Evolutionary conservation across 2,113 vertebrate genomes (phyloP), one percentile per base, ranked within the genome.

Genomic region (Archocentrus centrarchus): DNA sequence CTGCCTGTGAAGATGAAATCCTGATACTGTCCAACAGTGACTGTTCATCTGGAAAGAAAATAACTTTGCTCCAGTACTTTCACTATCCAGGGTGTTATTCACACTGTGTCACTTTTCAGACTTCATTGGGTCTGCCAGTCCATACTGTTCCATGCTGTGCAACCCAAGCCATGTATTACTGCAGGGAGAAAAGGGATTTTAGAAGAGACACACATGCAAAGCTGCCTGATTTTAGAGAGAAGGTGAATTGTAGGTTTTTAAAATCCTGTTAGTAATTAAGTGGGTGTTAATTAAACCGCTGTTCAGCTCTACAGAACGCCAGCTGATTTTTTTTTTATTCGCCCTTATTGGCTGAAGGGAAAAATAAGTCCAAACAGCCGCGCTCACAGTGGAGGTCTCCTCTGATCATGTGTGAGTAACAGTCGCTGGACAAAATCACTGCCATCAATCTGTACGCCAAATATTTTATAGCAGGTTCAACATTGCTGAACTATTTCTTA

Each of bases 41-140:
- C 75, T 87, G 66, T 79, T 83, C 80, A 83, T 83, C 77, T 68
- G 77, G 66, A 83, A 79, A 76, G 41, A 60, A 87, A 87, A 66
- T 76, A 66, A 76, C 60, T 87, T 39, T 75, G 85, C 66, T 79
- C 50, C 66, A 75, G 66, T 75, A 79, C 80, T 32, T 75, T 79
- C 3, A 55, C 81, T 39, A 1, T 63, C 50, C 58, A 50, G 73
- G n/a, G 57, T 81, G 70, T 77, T 77, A 59, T 39, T 88, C 77
- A 80, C 77, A 80, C 77, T 30, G 15, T 80, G 60, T 68, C 85
- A 83, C 44, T 68, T 60, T 53, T 79, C 35, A 83, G 75, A 80
- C 55, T 60, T 66, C 85, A 87, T 20, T 66, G 80, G 24, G 11
- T 87, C 79, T 57, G 55, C 60, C 6, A 1, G 9, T 83, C 64